These are phyloP conservation scores for Aporophyla lueneburgensis DNA, from an alignment of 2,888 invertebrate genomes.

Conservation along the genomic window DNA sequence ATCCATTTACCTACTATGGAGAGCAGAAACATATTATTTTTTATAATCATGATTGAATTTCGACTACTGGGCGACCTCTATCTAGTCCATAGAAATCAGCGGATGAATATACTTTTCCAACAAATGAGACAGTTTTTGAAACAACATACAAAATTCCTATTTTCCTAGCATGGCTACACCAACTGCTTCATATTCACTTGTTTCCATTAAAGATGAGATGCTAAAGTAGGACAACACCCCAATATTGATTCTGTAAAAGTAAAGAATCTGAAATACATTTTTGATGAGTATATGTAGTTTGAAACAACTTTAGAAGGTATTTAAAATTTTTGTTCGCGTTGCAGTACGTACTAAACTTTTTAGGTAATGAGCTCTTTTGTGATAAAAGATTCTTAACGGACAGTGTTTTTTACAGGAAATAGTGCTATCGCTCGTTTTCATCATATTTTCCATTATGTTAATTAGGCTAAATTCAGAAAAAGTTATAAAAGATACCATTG, in stretches of 20 bases:
- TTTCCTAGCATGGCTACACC: background rate
- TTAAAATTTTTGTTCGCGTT: slow-evolving; percentile 21
- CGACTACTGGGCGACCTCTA: no score
- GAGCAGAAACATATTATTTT: no score
- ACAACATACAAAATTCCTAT: slow-evolving; percentile 18
- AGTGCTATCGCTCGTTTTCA: background rate
- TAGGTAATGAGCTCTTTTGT: background rate
- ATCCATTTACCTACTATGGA: background rate
- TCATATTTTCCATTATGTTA: background rate
- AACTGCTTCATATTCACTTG: slow-evolving; percentile 39
- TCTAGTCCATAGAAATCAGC: no score
- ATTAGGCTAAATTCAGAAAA: background rate
- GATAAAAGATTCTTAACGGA: background rate
- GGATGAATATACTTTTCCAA: background rate
- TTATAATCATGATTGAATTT: no score
- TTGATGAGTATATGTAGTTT: slow-evolving; percentile 16
- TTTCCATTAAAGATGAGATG: slow-evolving; percentile 47
- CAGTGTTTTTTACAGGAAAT: background rate
- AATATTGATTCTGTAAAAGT: slow-evolving; percentile 40
- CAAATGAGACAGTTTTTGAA: slow-evolving; percentile 9
- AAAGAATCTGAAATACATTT: slow-evolving; percentile 47
- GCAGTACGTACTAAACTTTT: slow-evolving; percentile 3
- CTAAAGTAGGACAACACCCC: slow-evolving; percentile 30
- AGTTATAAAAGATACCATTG: background rate
- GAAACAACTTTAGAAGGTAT: slow-evolving; percentile 26